Conservation (phyloP, 2,888 invertebrate genomes). For the Zygaena filipendulae region DNA sequence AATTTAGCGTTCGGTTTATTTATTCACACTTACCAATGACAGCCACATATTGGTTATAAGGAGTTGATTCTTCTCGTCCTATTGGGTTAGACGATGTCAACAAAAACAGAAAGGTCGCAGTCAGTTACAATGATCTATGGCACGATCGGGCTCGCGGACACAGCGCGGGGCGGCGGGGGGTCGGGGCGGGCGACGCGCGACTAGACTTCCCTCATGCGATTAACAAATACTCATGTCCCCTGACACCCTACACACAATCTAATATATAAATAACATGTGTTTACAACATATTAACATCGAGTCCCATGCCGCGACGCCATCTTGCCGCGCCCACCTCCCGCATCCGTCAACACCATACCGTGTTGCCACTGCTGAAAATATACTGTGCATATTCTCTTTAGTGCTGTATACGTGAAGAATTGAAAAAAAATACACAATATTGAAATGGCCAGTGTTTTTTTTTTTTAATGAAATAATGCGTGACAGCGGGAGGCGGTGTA, state of each 20-base stretch:
- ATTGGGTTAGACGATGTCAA: conserved; percentile 75
- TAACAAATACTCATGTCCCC: conserved; percentile 30
- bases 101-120: conserved; percentile 74
- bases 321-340: conserved; percentile 49
- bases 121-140: conserved; percentile 62
- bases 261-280: conserved; percentile 39
- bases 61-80: conserved; percentile 97
- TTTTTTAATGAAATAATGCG: no score
- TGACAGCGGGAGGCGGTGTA: no score
- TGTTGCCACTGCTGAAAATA: conserved; percentile 5
- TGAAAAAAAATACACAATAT: no score
- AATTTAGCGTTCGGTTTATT: conserved; percentile 64
- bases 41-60: conserved; percentile 96
- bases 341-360: conserved; percentile 23
- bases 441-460: no score
- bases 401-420: no score
- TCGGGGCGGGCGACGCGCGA: conserved; percentile 35
- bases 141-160: conserved; percentile 41
- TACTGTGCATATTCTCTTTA: no score
- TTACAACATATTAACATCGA: conserved; percentile 61
- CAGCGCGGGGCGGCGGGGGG: conserved; percentile 36
- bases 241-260: conserved; percentile 51
- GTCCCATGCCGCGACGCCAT: conserved; percentile 59
- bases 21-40: conserved; percentile 88
- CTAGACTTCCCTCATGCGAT: conserved; percentile 33